Evolutionary conservation across 2,888 invertebrate genomes (phyloP), one percentile per base, ranked within the genome.

Genomic region (Clitarchus hookeri): DNA sequence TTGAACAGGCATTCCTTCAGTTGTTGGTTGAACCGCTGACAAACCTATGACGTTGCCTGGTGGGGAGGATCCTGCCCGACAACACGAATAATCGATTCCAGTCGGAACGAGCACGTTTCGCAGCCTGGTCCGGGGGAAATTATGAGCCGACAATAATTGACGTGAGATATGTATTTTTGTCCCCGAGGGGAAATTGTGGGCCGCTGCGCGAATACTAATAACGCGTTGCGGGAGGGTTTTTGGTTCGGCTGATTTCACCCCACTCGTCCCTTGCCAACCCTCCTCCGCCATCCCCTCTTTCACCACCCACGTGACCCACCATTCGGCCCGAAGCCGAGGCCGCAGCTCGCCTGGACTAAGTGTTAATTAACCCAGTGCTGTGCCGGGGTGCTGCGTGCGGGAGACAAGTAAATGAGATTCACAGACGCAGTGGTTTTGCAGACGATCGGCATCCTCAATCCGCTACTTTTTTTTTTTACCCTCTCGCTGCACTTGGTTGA

Each of bases 141-240:
- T 65, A 65, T 65, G 65, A 23, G 65, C 65, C 65, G 65, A 19
- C 65, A 65, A 65, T 65, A 65, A 65, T 65, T 65, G 65, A 6
- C 65, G 65, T 65, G 65, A 65, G 16, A 65, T 65, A 65, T 65
- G 65, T 65, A 65, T 65, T 65, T 65, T 65, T 65, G 65, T 65
- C 65, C 65, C 65, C 65, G 65, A 65, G 65, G 65, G 65, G 65
- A 23, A 65, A 65, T 65, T 65, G 65, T 23, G 65, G 65, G 36
- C 36, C 36, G 36, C 65, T 16, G 65, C 65, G 65, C 65, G 65
- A 65, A 65, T 65, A 65, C 65, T 65, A 23, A 65, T 65, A 65
- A 65, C 65, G 23, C 65, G 65, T n/a, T 65, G 65, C 65, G 65
- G 36, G 4, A 36, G 36, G 65, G 65, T 65, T 65, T 65, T 65